Evolutionary conservation across 30 jellyfish, hydroid and myxozoan species (phyloP).

Genomic region (Pelagia noctiluca): DNA sequence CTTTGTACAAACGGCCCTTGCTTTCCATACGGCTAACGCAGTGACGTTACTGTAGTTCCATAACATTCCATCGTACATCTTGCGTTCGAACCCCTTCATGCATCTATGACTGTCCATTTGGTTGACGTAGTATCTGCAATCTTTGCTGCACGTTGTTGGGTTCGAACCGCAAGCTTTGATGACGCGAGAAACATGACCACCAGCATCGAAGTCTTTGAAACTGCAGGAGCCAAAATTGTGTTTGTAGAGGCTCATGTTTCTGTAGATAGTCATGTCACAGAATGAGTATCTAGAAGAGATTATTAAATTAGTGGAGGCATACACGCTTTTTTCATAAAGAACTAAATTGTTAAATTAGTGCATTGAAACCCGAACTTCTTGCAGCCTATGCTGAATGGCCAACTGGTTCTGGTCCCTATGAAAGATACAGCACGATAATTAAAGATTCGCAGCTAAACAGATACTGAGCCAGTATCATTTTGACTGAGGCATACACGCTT

Average conservation of each 20-base stretch:
- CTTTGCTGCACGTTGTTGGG: constrained; percentile 35
- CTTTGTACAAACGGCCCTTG: constrained; percentile 27
- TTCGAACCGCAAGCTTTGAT: constrained; percentile 45
- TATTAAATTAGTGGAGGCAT: neutral
- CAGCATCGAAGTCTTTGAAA: constrained; percentile 49
- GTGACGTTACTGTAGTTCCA: constrained; percentile 11
- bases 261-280: constrained; percentile 38
- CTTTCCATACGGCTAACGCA: constrained; percentile 51
- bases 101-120: constrained; percentile 53
- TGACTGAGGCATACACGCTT: no score
- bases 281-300: constrained; percentile 52
- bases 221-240: constrained; percentile 74
- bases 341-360: neutral
- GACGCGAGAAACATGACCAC: neutral
- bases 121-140: constrained; percentile 59
- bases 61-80: neutral
- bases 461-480: no score
- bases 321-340: no score
- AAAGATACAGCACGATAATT: no score
- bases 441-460: no score
- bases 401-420: neutral
- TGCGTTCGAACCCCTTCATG: constrained; percentile 55
- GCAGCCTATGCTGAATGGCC: neutral
- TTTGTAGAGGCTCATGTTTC: constrained; percentile 16
- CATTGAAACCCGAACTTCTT: neutral